Percentiles rank a stretch among this genome's conserved stretches.
Evolutionary conservation across 2,888 invertebrate species (phyloP).

Genomic region (Tinea semifulvella): DNA sequence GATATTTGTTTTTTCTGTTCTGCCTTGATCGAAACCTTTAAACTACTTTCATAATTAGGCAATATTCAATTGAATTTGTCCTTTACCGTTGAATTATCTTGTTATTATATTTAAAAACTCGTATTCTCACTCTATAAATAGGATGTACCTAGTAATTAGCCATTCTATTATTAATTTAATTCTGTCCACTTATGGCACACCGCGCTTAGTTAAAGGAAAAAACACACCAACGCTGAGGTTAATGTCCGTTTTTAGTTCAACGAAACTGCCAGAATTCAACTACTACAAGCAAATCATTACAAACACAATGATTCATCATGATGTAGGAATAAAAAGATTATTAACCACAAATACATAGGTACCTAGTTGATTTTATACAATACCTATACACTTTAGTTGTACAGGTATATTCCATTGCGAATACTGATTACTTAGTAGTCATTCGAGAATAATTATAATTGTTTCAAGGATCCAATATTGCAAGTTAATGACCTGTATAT

Average conservation of each 20-base stretch:
- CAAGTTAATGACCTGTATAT: background rate
- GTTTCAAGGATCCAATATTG: background rate
- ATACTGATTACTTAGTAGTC: background rate
- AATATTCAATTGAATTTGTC: no score
- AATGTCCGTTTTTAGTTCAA: constrained; percentile 56
- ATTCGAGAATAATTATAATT: constrained; percentile 6
- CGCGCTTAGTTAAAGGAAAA: constrained; percentile 31
- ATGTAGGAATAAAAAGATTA: constrained; percentile 1
- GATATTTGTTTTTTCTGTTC: no score
- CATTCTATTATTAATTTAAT: no score
- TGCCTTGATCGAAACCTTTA: constrained; percentile 4
- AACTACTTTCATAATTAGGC: constrained; percentile 7
- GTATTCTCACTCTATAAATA: no score
- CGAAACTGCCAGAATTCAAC: constrained; percentile 24
- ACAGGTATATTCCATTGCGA: background rate
- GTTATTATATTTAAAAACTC: no score
- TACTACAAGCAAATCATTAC: constrained; percentile 24
- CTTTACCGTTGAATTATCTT: no score
- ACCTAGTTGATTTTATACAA: no score
- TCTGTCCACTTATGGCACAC: background rate
- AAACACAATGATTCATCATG: constrained; percentile 25
- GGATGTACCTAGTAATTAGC: no score
- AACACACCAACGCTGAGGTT: constrained; percentile 40
- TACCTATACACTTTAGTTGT: no score
- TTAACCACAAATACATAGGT: background rate